Evolutionary conservation across 1,140 invertebrate genomes (phyloP), one percentile per base, ranked within the genome.

Genomic region (Penaeus indicus): DNA sequence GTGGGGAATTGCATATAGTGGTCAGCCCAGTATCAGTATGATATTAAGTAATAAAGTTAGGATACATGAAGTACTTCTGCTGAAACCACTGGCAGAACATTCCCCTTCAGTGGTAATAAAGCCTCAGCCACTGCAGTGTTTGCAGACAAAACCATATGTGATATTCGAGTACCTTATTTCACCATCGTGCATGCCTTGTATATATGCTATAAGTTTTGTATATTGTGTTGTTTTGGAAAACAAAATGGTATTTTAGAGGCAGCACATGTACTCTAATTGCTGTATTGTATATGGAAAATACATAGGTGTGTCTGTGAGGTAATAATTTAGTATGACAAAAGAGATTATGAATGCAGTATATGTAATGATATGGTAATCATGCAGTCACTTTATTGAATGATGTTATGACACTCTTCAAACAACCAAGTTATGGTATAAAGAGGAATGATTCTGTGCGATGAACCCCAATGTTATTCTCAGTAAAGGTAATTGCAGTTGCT

Each of bases 131-230:
- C 54, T 87, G 78, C 63, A 42, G 61, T 69, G 67, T 87, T 82
- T 69, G 64, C 60, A 25, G 72, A 69, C 82, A 32, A 87, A 87
- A 75, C 72, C 79, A 80, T 81, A 87, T 87, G 86, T 87, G 86
- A 87, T 87, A 87, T 47, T 75, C 25, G 86, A 87, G 86, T 87
- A 87, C 86, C 86, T 87, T 87, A 87, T 82, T 69, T 87, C 78
- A 87, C 67, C 78, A 64, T 60, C 72, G 86, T 82, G 79, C 79
- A 87, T 87, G 86, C 69, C 86, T 81, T 87, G 62, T 62, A 83
- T 63, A 83, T 62, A 83, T 32, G 72, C 72, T 75, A 83, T 63
- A 83, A 64, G 61, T 87, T 77, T 32, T 82, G 60, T 62, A 81
- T 25, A 82, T 87, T 54, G 60, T 82, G 85, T 25, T 87, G 80